Percentiles rank a stretch among this genome's conserved stretches.
Conservation (phyloP, 2,797 vertebrate species). For the Limosa lapponica region DNA sequence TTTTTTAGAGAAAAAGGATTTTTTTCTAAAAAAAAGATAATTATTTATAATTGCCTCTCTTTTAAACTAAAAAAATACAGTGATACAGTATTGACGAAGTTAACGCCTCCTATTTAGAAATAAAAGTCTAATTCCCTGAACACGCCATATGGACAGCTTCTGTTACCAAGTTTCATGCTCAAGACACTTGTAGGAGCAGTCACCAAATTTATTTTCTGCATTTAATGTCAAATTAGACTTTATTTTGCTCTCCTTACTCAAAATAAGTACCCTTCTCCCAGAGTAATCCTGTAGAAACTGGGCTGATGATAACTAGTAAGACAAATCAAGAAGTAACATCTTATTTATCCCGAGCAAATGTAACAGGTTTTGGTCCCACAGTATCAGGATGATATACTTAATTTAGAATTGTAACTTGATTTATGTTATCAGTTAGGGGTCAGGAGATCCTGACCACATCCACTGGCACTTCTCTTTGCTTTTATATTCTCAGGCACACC, state of each 20-base stretch:
- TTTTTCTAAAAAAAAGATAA: neutral
- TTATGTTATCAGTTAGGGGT: neutral
- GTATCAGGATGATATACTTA: neutral
- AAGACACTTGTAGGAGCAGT: neutral
- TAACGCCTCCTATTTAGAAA: neutral
- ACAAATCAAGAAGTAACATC: neutral
- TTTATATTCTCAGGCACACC: neutral
- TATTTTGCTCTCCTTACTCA: neutral
- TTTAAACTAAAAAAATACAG: neutral
- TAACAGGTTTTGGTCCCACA: neutral
- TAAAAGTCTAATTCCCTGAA: conserved; percentile 14
- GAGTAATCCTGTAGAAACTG: neutral
- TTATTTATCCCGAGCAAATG: neutral
- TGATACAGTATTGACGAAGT: neutral
- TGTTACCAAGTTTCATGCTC: neutral
- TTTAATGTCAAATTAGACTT: neutral
- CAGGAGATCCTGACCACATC: neutral
- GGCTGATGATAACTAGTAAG: neutral
- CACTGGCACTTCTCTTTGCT: neutral
- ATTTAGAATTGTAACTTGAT: neutral
- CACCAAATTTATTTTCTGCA: neutral
- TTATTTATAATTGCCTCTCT: neutral
- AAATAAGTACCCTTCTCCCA: neutral
- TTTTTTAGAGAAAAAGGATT: neutral
- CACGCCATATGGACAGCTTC: conserved; percentile 1